These are phyloP conservation scores for Pseudachorutes palmiensis DNA, from an alignment of 1,140 invertebrate species.

Conservation along the genomic window DNA sequence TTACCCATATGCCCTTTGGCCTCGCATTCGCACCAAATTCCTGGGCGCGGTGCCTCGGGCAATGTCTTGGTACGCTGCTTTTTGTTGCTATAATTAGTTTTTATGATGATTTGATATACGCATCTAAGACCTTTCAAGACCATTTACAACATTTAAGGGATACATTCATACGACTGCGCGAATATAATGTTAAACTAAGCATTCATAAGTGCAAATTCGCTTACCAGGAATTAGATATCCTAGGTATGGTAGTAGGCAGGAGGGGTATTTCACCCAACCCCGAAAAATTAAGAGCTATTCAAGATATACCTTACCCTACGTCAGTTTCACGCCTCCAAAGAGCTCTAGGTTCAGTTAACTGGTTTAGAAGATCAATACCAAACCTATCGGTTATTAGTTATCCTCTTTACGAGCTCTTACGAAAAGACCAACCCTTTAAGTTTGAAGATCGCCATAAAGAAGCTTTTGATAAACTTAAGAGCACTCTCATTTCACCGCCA, in stretches of 20 bases:
- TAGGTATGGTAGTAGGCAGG: not conserved
- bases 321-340: not conserved
- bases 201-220: conserved; percentile 6
- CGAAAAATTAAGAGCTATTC: not conserved
- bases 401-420: not conserved
- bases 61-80: not conserved
- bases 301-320: not conserved
- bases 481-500: not conserved
- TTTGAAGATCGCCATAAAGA: not conserved
- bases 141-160: not conserved
- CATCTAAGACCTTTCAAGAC: not conserved
- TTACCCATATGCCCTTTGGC: not conserved
- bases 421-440: not conserved
- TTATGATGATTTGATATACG: not conserved
- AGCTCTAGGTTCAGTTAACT: not conserved
- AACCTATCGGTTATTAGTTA: not conserved
- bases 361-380: conserved; percentile 5
- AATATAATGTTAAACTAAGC: conserved; percentile 1
- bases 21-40: not conserved
- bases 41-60: not conserved
- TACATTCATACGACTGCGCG: not conserved
- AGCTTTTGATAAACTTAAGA: conserved; percentile 6
- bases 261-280: not conserved
- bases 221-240: not conserved
- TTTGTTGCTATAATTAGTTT: not conserved